Evolutionary conservation across 2,113 vertebrate species (phyloP).

Genomic region (Pangasianodon gigas): DNA sequence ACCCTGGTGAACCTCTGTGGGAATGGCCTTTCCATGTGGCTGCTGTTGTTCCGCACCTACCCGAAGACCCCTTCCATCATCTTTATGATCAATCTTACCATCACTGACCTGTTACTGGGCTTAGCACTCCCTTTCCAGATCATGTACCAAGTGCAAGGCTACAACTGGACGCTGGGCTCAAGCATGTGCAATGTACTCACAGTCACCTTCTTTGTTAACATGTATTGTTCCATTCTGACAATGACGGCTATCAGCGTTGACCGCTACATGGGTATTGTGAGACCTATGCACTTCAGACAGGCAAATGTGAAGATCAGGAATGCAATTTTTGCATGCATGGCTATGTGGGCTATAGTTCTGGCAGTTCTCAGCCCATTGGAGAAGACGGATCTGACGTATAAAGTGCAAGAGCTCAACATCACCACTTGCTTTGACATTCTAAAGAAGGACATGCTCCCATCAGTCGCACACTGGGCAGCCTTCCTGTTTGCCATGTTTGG

Average conservation of each 20-base stretch:
- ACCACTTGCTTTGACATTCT: constrained; percentile 92
- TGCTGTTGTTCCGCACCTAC: constrained; percentile 79
- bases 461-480: constrained; percentile 70
- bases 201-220: constrained; percentile 86
- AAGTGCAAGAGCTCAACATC: constrained; percentile 76
- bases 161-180: constrained; percentile 81
- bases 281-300: constrained; percentile 72
- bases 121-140: constrained; percentile 89
- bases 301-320: constrained; percentile 72
- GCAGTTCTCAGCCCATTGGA: constrained; percentile 78
- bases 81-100: constrained; percentile 93
- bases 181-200: constrained; percentile 81
- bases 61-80: constrained; percentile 84
- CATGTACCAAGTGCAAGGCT: constrained; percentile 74
- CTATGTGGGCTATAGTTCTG: constrained; percentile 80
- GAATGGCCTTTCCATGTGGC: constrained; percentile 85
- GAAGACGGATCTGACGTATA: constrained; percentile 80
- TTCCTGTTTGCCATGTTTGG: constrained; percentile 82
- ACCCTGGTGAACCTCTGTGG: constrained; percentile 79
- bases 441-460: constrained; percentile 82
- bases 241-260: constrained; percentile 88
- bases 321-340: constrained; percentile 71
- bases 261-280: constrained; percentile 87
- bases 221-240: constrained; percentile 92
- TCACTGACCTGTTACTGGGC: constrained; percentile 84